A percentile compares a stretch with the other conserved stretches of the same genome.
These are phyloP conservation scores for Peromyscus melanophrys DNA, from an alignment of 2,797 vertebrate species.

Conservation along the genomic window DNA sequence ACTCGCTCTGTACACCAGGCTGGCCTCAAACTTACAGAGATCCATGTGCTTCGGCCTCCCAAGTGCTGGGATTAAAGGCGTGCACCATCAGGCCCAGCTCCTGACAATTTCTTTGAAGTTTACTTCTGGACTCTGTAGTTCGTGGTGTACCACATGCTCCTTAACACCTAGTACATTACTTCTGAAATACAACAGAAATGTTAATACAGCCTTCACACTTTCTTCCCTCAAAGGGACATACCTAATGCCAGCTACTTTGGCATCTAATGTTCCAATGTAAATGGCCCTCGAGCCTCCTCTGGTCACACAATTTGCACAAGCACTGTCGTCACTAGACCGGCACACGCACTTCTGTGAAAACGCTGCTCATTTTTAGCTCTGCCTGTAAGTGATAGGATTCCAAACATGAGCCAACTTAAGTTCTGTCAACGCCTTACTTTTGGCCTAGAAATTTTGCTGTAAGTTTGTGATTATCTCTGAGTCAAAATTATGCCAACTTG, in stretches of 20 bases:
- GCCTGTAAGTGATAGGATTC: neutral
- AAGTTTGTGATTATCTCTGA: constrained; percentile 51
- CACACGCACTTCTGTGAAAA: neutral
- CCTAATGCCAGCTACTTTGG: constrained; percentile 18
- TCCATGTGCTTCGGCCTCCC: neutral
- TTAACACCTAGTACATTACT: neutral
- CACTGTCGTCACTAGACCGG: neutral
- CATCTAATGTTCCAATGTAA: neutral
- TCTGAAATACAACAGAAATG: neutral
- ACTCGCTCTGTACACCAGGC: neutral
- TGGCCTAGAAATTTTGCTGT: constrained; percentile 33
- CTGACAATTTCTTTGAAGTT: constrained; percentile 13
- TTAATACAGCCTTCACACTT: neutral
- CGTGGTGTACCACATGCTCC: neutral
- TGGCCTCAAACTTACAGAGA: neutral
- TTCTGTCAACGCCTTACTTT: constrained; percentile 36
- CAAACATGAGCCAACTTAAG: neutral
- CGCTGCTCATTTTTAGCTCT: neutral
- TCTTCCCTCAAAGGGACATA: neutral
- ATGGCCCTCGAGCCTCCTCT: neutral
- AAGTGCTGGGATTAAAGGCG: neutral
- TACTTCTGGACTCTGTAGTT: neutral
- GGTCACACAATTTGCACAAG: neutral
- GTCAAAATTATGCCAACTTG: neutral
- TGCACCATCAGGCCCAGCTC: neutral